Conservation (phyloP, 2,797 vertebrate species). For the Sphenodon punctatus region DNA sequence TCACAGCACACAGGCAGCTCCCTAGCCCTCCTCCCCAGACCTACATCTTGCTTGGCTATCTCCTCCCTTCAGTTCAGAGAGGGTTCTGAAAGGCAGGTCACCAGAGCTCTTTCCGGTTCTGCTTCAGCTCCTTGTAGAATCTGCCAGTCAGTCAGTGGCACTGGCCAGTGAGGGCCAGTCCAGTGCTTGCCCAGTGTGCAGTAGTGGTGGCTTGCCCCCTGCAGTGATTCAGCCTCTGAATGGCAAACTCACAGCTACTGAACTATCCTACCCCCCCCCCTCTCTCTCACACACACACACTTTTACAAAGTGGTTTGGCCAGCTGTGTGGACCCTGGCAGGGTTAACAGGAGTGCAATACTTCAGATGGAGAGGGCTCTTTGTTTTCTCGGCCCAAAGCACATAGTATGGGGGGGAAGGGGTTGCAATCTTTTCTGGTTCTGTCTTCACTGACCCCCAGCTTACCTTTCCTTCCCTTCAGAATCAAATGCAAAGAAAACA, state of each 20-base stretch:
- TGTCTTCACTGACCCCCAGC: background rate
- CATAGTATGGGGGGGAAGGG: background rate
- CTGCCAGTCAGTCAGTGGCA: no score
- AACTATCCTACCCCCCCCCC: no score
- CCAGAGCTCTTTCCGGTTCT: background rate
- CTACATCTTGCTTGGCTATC: background rate
- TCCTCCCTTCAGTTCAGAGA: background rate
- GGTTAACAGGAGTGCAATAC: background rate
- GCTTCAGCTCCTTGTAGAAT: background rate
- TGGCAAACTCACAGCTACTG: background rate
- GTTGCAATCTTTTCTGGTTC: background rate
- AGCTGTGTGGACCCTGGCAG: accelerated
- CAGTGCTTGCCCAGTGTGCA: no score
- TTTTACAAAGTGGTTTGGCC: background rate
- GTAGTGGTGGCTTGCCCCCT: no score
- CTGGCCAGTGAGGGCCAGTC: no score
- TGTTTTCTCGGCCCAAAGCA: background rate
- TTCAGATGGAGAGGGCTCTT: background rate
- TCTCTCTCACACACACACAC: no score
- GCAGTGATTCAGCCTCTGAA: slow-evolving; percentile 19
- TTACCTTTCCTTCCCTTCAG: background rate
- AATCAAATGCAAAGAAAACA: background rate
- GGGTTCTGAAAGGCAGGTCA: background rate
- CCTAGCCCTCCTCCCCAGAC: background rate
- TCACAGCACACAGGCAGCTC: background rate